phyloP scores from a whole-genome alignment of 2,888 invertebrate genomes.

The Thelaira solivaga region DNA sequence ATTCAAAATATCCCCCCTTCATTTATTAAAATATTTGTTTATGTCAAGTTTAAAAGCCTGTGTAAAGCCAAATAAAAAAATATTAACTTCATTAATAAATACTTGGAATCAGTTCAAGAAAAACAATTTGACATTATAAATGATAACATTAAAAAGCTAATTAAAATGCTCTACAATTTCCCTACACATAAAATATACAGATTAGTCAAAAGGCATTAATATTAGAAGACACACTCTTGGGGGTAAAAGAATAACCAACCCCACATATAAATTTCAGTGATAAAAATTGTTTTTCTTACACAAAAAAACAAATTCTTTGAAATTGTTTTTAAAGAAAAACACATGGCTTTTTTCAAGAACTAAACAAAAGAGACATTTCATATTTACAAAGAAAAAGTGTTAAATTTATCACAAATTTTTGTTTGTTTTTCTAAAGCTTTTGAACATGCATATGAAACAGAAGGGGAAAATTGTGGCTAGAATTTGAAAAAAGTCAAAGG shows the following conservation, averaged over 20 bases:
- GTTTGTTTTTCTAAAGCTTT: not conserved
- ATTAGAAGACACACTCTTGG: constrained; percentile 17
- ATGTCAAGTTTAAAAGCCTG: not conserved
- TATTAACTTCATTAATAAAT: not conserved
- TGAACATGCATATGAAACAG: no score
- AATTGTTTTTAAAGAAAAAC: not conserved
- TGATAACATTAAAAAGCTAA: constrained; percentile 20
- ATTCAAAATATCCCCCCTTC: not conserved
- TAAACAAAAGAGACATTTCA: not conserved
- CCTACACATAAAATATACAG: not conserved
- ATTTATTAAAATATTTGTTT: not conserved
- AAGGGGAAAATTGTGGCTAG: not conserved
- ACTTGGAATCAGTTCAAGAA: not conserved
- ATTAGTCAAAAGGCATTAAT: constrained; percentile 12
- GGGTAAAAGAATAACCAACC: not conserved
- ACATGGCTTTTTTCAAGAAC: constrained; percentile 9
- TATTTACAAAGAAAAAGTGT: constrained; percentile 15
- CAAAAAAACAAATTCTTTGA: constrained; percentile 14
- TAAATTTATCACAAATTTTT: constrained; percentile 21
- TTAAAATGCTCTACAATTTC: constrained; percentile 7
- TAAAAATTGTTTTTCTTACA: not conserved
- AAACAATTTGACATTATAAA: constrained; percentile 12
- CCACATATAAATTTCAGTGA: not conserved
- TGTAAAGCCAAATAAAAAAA: not conserved
- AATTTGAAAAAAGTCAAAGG: not conserved